These are phyloP conservation scores for Luperina nickerlii DNA, from an alignment of 2,888 invertebrate genomes.

Conservation along the genomic window DNA sequence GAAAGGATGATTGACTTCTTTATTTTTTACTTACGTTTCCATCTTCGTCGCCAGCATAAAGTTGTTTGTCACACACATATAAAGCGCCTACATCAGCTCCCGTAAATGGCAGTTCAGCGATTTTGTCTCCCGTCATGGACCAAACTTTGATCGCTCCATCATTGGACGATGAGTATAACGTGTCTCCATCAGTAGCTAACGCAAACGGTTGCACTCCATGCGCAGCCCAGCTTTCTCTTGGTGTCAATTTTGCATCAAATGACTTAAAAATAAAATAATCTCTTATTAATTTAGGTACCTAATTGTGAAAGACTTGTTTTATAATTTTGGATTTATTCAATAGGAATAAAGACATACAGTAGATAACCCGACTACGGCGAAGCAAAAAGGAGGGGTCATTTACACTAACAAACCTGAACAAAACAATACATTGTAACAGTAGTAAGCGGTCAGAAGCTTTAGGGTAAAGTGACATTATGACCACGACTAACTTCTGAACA, in stretches of 20 bases:
- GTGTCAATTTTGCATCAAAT: constrained; percentile 77
- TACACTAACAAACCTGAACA: neutral
- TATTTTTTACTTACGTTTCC: constrained; percentile 89
- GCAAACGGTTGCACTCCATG: constrained; percentile 91
- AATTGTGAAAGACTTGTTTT: neutral
- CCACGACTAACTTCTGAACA: neutral
- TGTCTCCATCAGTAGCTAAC: constrained; percentile 87
- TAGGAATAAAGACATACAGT: neutral
- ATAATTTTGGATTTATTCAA: neutral
- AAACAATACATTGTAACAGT: neutral
- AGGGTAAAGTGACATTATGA: neutral
- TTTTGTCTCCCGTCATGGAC: constrained; percentile 82
- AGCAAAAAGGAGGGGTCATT: neutral
- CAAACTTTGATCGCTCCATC: constrained; percentile 91
- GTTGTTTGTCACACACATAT: constrained; percentile 80
- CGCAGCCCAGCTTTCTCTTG: constrained; percentile 86
- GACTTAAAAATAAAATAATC: constrained; percentile 69
- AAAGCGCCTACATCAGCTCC: constrained; percentile 83
- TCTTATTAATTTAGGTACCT: neutral
- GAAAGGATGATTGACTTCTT: neutral
- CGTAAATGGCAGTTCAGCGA: constrained; percentile 79
- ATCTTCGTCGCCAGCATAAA: constrained; percentile 91
- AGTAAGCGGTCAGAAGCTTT: neutral
- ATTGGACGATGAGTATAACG: constrained; percentile 91
- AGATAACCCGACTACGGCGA: no score